These are phyloP conservation scores for Ametastegia equiseti DNA, from an alignment of 2,888 invertebrate species.

Conservation along the genomic window DNA sequence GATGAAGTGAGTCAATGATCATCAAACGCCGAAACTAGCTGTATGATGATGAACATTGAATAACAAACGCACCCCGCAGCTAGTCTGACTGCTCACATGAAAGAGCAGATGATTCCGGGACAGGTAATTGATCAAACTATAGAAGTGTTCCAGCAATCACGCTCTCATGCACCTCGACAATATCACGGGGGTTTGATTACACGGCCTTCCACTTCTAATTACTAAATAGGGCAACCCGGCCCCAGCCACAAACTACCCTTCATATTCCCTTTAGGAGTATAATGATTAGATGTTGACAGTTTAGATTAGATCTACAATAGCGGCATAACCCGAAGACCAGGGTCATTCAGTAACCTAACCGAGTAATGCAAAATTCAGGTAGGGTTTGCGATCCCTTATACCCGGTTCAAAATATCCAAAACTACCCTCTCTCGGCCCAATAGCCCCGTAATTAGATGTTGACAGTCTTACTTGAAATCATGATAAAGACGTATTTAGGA, in stretches of 20 bases:
- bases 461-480: constrained; percentile 1
- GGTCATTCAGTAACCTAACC: neutral
- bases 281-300: constrained; percentile 40
- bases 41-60: neutral
- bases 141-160: constrained; percentile 21
- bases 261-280: constrained; percentile 32
- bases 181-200: constrained; percentile 24
- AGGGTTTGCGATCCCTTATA: neutral
- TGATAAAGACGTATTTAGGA: neutral
- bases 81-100: no score
- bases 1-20: neutral
- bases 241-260: constrained; percentile 5
- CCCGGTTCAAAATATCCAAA: no score
- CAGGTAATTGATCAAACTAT: constrained; percentile 40
- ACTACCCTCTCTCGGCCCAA: neutral
- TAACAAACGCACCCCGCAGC: neutral
- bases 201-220: constrained; percentile 20
- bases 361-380: constrained; percentile 33
- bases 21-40: neutral
- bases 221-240: neutral
- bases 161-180: neutral
- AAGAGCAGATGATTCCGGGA: neutral
- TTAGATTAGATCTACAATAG: constrained; percentile 35
- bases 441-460: neutral
- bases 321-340: constrained; percentile 3